A percentile compares a stretch with the other conserved stretches of the same genome.
Conservation (phyloP, 2,113 vertebrate species). For the Paracanthobrama guichenoti region DNA sequence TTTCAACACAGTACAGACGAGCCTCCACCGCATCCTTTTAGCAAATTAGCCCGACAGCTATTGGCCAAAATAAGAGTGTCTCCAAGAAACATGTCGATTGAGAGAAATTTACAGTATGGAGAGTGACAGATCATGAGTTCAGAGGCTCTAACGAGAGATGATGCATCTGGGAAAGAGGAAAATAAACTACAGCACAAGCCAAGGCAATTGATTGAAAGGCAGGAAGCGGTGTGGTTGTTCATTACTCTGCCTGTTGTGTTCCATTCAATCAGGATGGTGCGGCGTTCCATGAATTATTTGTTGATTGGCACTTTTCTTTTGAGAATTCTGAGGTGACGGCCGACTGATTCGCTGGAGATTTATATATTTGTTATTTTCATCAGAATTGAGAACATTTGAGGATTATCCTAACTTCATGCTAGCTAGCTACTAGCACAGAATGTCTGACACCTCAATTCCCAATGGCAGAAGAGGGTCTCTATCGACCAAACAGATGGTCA, state of each 20-base stretch:
- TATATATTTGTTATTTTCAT: neutral
- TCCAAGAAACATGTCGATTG: constrained; percentile 7
- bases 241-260: neutral
- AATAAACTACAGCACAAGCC: neutral
- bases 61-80: constrained; percentile 1
- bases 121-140: neutral
- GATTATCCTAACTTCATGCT: constrained; percentile 2
- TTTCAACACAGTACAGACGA: neutral
- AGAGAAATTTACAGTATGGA: constrained; percentile 28
- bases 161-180: neutral
- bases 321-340: neutral
- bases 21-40: constrained; percentile 5
- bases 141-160: neutral
- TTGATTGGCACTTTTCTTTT: constrained; percentile 17
- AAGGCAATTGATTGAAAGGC: neutral
- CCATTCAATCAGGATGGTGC: neutral
- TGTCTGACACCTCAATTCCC: constrained; percentile 5
- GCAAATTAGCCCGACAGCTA: constrained; percentile 22
- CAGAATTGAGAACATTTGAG: neutral
- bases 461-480: neutral
- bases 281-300: constrained; percentile 3
- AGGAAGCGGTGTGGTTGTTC: neutral
- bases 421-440: neutral
- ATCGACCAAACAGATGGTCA: neutral
- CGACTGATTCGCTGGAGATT: neutral